phyloP scores from a whole-genome alignment of 2,113 vertebrate genomes.

The Odocoileus virginianus region DNA sequence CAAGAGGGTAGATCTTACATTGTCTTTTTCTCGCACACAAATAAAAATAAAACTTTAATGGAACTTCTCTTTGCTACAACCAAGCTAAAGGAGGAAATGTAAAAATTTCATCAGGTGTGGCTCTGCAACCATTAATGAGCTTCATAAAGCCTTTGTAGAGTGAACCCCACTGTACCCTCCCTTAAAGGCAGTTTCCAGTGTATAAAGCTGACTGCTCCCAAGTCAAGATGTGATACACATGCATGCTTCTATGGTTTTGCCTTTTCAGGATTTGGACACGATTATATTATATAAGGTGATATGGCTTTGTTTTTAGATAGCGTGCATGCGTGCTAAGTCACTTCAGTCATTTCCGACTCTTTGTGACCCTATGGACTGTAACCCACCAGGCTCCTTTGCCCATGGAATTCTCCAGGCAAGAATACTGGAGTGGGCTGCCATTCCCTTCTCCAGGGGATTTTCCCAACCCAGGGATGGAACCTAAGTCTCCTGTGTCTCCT shows the following conservation, averaged over 20 bases:
- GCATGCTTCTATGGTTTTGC: not conserved
- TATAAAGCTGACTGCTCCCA: not conserved
- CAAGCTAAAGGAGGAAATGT: not conserved
- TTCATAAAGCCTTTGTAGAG: not conserved
- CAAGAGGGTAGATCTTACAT: not conserved
- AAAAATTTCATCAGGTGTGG: not conserved
- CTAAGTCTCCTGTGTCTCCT: not conserved
- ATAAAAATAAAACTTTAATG: not conserved
- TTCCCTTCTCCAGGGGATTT: not conserved
- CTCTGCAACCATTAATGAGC: not conserved
- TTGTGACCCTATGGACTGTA: not conserved
- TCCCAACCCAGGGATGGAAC: not conserved
- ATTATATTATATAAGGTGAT: not conserved
- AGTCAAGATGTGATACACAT: not conserved
- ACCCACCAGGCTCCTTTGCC: not conserved
- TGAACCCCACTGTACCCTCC: not conserved
- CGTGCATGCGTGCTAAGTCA: not conserved
- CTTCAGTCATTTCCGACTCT: not conserved
- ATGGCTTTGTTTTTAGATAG: not conserved
- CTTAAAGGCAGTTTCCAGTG: not conserved
- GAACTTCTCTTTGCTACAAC: not conserved
- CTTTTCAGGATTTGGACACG: not conserved
- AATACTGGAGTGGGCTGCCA: not conserved
- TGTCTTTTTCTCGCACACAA: not conserved
- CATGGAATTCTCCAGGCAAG: not conserved